Conservation (phyloP, 1,140 invertebrate genomes). For the Procambarus virginalis region DNA sequence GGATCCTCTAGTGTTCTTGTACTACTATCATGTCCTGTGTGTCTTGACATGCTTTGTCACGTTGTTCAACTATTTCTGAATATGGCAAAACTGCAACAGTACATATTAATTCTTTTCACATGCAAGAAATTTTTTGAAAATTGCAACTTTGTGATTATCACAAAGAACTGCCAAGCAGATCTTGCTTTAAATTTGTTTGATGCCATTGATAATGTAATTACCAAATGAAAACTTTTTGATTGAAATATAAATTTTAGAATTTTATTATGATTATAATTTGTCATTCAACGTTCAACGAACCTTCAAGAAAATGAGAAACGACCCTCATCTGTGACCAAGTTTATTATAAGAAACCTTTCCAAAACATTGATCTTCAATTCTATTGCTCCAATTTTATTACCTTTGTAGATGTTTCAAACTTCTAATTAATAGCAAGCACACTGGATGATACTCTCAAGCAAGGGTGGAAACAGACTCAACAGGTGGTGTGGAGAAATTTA, state of each 20-base stretch:
- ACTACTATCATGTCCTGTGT: slow-evolving; percentile 29
- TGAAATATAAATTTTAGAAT: slow-evolving; percentile 7
- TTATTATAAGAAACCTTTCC: not conserved
- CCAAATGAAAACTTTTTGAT: slow-evolving; percentile 10
- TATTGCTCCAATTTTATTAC: not conserved
- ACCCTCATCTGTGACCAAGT: slow-evolving; percentile 7
- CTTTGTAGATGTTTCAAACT: not conserved
- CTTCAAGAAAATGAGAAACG: slow-evolving; percentile 7
- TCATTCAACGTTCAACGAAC: not conserved
- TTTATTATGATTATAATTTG: slow-evolving; percentile 16
- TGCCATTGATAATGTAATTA: slow-evolving; percentile 11
- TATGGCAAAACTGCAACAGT: not conserved
- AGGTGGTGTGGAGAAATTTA: slow-evolving; percentile 17
- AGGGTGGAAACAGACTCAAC: slow-evolving; percentile 25
- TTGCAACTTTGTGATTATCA: not conserved
- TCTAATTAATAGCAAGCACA: slow-evolving; percentile 17
- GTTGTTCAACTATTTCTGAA: not conserved
- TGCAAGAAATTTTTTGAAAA: not conserved
- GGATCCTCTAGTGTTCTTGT: slow-evolving; percentile 53
- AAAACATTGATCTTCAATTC: not conserved
- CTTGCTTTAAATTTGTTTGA: slow-evolving; percentile 15
- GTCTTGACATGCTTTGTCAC: slow-evolving; percentile 29
- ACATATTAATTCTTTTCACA: slow-evolving; percentile 2
- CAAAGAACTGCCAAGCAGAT: slow-evolving; percentile 4
- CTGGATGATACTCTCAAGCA: slow-evolving; percentile 24